Conservation (phyloP, 92 coral and sea anemone genomes). For the Porites evermanni region DNA sequence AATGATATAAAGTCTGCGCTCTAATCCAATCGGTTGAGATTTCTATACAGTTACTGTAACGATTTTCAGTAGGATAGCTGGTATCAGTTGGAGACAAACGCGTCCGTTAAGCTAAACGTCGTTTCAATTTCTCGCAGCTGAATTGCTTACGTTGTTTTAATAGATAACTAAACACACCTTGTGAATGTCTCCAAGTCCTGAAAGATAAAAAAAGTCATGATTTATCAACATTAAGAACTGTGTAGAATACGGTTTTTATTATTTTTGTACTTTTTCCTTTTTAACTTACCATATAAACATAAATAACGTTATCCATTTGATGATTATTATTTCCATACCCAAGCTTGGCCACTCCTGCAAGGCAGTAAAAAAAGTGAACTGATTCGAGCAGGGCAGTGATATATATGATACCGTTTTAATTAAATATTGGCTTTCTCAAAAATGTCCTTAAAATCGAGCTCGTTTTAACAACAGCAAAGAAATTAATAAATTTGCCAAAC, state of each 20-base stretch:
- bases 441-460: neutral
- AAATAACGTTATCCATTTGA: slow-evolving; percentile 8
- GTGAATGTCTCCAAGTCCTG: slow-evolving; percentile 9
- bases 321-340: neutral
- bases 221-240: neutral
- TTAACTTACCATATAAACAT: neutral
- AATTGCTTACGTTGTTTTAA: neutral
- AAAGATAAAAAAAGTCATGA: neutral
- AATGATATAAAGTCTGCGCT: no score
- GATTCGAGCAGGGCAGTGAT: neutral
- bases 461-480: neutral
- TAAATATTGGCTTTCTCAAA: neutral
- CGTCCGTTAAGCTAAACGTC: no score
- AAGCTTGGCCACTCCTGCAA: slow-evolving; percentile 17
- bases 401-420: neutral
- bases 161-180: neutral
- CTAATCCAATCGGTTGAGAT: no score
- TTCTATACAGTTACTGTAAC: no score
- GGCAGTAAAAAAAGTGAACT: neutral
- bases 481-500: neutral
- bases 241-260: no score
- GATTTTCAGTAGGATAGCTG: no score
- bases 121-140: neutral
- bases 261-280: no score
- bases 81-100: no score